Evolutionary conservation across 1,140 invertebrate genomes (phyloP).

Genomic region (Tetragnatha versicolor): DNA sequence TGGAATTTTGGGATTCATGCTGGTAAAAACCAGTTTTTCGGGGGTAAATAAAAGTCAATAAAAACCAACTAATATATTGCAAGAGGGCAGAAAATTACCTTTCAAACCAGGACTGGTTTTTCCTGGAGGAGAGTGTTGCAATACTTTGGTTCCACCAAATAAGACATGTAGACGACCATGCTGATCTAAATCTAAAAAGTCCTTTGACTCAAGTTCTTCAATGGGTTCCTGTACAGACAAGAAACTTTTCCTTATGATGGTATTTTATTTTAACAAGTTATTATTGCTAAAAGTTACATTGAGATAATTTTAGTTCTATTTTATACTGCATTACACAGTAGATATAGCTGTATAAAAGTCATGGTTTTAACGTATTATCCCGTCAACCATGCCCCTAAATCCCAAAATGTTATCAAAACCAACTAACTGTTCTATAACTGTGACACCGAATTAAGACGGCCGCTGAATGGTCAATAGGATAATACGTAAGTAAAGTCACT

Average conservation of each 20-base stretch:
- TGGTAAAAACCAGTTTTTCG: too few relatives aligned
- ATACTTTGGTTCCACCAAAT: constrained; percentile 96
- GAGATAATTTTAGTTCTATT: not conserved
- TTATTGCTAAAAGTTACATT: not conserved
- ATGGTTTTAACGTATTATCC: not conserved
- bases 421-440: too few relatives aligned
- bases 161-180: constrained; percentile 94
- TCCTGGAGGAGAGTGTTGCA: constrained; percentile 88
- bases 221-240: constrained; percentile 76
- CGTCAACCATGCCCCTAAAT: too few relatives aligned
- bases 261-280: too few relatives aligned
- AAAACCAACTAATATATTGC: too few relatives aligned
- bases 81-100: constrained; percentile 62
- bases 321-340: not conserved
- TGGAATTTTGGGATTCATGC: too few relatives aligned
- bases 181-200: constrained; percentile 79
- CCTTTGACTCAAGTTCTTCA: constrained; percentile 75
- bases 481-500: too few relatives aligned
- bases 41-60: too few relatives aligned
- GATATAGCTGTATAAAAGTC: not conserved
- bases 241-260: too few relatives aligned
- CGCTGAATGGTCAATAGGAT: too few relatives aligned
- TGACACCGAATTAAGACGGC: too few relatives aligned
- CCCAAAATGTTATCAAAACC: too few relatives aligned
- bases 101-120: constrained; percentile 76